Conservation (phyloP, 2,797 vertebrate genomes). For the Sternotherus odoratus region DNA sequence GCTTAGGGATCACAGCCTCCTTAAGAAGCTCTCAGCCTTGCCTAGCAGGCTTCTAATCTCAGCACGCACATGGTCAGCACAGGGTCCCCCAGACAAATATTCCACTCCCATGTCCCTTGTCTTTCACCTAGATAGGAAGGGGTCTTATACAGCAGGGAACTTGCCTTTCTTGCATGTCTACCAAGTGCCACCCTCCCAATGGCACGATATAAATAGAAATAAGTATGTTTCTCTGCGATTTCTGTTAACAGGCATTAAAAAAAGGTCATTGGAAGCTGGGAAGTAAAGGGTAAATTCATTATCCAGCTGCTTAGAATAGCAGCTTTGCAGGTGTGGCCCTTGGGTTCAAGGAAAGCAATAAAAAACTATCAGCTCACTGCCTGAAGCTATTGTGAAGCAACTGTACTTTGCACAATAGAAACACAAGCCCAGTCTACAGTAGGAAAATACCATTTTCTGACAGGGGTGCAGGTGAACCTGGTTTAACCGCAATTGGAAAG, state of each 20-base stretch:
- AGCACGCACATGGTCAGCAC: too few relatives aligned
- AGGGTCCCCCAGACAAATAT: not conserved
- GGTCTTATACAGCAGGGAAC: not conserved
- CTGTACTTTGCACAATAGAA: not conserved
- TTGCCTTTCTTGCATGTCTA: not conserved
- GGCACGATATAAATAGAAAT: not conserved
- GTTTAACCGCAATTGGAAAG: not conserved
- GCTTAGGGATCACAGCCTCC: too few relatives aligned
- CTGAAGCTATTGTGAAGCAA: not conserved
- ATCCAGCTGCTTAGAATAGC: slow-evolving; percentile 20
- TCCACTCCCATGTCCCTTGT: not conserved
- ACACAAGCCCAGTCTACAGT: not conserved
- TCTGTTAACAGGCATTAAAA: not conserved
- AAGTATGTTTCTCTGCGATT: accelerated
- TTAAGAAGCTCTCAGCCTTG: too few relatives aligned
- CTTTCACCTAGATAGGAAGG: not conserved
- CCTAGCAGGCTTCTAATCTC: too few relatives aligned
- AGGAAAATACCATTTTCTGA: not conserved
- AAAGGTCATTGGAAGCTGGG: not conserved
- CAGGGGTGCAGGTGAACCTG: not conserved
- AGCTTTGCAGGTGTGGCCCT: slow-evolving; percentile 29
- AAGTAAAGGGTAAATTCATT: not conserved
- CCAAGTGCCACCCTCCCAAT: not conserved
- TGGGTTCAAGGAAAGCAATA: slow-evolving; percentile 28
- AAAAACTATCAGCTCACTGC: slow-evolving; percentile 21